phyloP scores from a whole-genome alignment of 2,113 vertebrate species.

The rat (Rattus norvegicus) region GRCr8 NC_086021.1:115792001-115792500 shows the following conservation, averaged over 20 bases:
- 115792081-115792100: not conserved
- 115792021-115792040: not conserved
- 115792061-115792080: constrained; percentile 42
- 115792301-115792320: not conserved
- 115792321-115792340: constrained; percentile 1
- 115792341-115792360: not conserved
- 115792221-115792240: not conserved
- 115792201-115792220: not conserved
- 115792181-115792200: not conserved
- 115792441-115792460: not conserved
- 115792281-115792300: not conserved
- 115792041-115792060: not conserved
- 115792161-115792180: not conserved
- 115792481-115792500: not conserved
- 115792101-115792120: not conserved
- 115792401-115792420: not conserved
- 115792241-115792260: not conserved
- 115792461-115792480: not conserved
- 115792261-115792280: not conserved
- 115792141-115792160: not conserved
- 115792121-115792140: not conserved
- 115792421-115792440: not conserved
- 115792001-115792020: not conserved
- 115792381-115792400: not conserved
- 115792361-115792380: not conserved